Evolutionary conservation across 2,113 vertebrate species (phyloP), one percentile per base, ranked within the genome.

Genomic region (Mus pahari): DNA sequence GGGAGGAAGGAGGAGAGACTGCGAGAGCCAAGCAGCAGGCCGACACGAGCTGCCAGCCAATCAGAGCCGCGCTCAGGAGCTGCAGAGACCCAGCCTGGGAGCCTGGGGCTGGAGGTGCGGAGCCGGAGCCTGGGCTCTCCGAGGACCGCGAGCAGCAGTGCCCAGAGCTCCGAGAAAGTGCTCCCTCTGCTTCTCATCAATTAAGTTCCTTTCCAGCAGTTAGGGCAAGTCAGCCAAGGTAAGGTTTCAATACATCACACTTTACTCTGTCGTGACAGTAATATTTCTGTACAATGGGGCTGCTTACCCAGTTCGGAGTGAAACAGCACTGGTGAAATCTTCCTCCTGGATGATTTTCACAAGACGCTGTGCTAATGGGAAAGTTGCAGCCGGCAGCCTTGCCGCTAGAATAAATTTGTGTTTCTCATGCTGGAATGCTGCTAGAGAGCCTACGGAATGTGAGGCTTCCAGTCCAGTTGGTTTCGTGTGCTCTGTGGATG

Each of bases 151-250:
- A 97, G 98, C 98, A 45, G 98, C 98, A 87, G 96, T 77, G 98
- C 98, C 71, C 58, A n/a, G 92, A 91, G 97, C 98, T 26, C 97
- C 55, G 97, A 97, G 92, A 95, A 98, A 98, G 97, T 98, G 93
- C 98, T 93, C 88, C 70, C 16, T 92, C 94, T 58, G 97, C 97
- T 97, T 89, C 98, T 97, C 97, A 22, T 74, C 87, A 96, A 96
- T 98, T 95, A 98, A 98, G 98, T 98, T 98, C 98, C 96, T 98
- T 98, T 97, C 97, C 98, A 98, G 96, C 98, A 98, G 97, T 98
- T 98, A 98, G 98, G 98, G 98, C 98, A 97, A 98, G 97, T 97
- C 98, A 97, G 97, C 98, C 94, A 98, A 99, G 99, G 99, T 99
- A 99, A 99, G 99, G 94, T 96, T 98, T 91, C 22, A 36, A 94